Percentiles rank a stretch among this genome's conserved stretches.
Evolutionary conservation across 1,140 invertebrate genomes (phyloP).

Genomic region (Apis laboriosa): DNA sequence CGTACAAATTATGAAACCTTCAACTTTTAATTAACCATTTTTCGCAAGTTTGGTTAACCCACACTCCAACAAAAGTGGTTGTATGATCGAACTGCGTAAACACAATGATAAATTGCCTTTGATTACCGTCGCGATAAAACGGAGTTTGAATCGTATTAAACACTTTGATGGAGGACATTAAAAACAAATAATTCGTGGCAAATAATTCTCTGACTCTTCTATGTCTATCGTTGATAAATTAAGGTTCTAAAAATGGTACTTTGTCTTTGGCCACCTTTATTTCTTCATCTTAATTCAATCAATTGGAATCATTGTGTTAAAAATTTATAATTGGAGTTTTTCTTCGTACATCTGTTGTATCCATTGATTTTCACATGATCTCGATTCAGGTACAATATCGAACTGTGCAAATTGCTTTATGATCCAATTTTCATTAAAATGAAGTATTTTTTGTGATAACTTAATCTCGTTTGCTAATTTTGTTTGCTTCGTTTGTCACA

Average conservation of each 20-base stretch:
- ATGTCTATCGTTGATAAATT: neutral
- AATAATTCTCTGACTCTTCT: too few species aligned
- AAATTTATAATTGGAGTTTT: neutral
- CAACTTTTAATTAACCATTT: neutral
- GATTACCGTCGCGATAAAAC: constrained; percentile 24
- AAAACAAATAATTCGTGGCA: neutral
- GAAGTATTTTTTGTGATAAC: neutral
- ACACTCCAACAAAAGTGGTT: neutral
- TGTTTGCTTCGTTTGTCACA: too few species aligned
- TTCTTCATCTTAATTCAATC: neutral
- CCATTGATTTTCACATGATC: neutral
- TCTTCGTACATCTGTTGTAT: neutral
- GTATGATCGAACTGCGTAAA: neutral
- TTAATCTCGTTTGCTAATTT: too few species aligned
- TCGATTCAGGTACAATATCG: neutral
- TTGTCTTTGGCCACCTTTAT: neutral
- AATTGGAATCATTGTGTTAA: neutral
- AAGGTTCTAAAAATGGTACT: neutral
- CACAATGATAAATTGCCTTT: constrained; percentile 14
- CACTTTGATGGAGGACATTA: neutral
- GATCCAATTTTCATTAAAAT: neutral
- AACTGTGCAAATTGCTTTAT: neutral
- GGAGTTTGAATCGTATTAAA: neutral
- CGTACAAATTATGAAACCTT: neutral
- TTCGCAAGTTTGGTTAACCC: neutral